Evolutionary conservation across 2,113 vertebrate genomes (phyloP).

Genomic region (Athene cunicularia): DNA sequence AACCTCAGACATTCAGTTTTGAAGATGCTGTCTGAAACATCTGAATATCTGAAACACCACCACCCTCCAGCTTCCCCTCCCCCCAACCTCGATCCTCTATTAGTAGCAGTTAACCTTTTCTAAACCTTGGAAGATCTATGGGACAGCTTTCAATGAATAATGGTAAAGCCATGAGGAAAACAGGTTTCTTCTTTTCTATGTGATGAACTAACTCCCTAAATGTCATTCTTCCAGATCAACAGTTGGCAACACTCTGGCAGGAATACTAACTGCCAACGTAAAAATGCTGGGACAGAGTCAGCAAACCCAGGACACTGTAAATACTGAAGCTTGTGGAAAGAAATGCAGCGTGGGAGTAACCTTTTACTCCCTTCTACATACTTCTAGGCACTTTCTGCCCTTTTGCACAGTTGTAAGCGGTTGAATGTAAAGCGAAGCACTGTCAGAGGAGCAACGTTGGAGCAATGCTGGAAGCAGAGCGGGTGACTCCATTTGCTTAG

Average conservation of each 20-base stretch:
- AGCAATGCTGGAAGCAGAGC: not conserved
- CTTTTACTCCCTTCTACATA: slow-evolving; percentile 33
- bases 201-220: not conserved
- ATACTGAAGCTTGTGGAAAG: not conserved
- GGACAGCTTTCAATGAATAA: not conserved
- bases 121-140: not conserved
- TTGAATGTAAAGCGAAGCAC: not conserved
- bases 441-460: not conserved
- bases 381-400: not conserved
- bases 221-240: not conserved
- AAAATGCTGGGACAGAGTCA: not conserved
- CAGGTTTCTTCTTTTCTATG: not conserved
- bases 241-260: not conserved
- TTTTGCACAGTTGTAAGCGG: not conserved
- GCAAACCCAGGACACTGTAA: slow-evolving; percentile 11
- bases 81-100: not conserved
- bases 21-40: not conserved
- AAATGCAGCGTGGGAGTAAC: slow-evolving; percentile 9
- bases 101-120: not conserved
- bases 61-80: too few relatives aligned
- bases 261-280: not conserved
- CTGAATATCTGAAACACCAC: not conserved
- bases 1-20: not conserved
- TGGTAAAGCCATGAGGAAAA: not conserved
- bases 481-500: not conserved